A percentile compares a stretch with the other conserved stretches of the same genome.
These are phyloP conservation scores for Phacellophora camtschatica DNA, from an alignment of 30 jellyfish, hydroid and myxozoan species.

Conservation along the genomic window DNA sequence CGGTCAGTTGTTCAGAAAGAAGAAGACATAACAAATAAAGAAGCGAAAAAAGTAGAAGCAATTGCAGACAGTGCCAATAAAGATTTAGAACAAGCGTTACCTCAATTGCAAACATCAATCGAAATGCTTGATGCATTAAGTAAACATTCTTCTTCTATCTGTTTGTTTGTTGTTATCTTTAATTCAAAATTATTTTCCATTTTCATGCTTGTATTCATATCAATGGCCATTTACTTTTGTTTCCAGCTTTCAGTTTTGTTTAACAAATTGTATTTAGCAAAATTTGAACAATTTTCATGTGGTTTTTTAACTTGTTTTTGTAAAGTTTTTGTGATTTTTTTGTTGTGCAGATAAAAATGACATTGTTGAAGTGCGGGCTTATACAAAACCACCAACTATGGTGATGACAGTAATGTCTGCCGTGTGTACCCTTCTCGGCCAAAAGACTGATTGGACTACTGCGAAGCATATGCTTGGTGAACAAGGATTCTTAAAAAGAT, in stretches of 20 bases:
- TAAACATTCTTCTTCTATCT: not conserved
- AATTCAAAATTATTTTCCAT: too few relatives aligned
- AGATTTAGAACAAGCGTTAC: constrained; percentile 77
- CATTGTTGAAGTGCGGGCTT: constrained; percentile 87
- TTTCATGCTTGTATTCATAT: too few relatives aligned
- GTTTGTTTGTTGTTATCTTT: too few relatives aligned
- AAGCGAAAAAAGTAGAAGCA: constrained; percentile 76
- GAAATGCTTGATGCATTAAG: constrained; percentile 89
- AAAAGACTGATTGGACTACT: constrained; percentile 88
- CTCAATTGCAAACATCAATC: constrained; percentile 81
- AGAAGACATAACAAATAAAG: constrained; percentile 82
- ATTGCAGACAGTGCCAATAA: constrained; percentile 80
- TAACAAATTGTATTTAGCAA: too few relatives aligned
- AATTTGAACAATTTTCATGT: too few relatives aligned
- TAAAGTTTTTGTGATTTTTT: not conserved
- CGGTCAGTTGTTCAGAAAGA: constrained; percentile 78
- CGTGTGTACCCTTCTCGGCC: constrained; percentile 86
- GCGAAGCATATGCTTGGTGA: constrained; percentile 87
- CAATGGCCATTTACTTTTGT: too few relatives aligned
- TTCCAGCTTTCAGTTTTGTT: too few relatives aligned
- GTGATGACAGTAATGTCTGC: constrained; percentile 95
- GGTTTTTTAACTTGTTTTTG: not conserved
- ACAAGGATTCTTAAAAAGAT: constrained; percentile 78
- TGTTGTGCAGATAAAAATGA: constrained; percentile 63
- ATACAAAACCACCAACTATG: constrained; percentile 92